Conservation (phyloP, 1,140 invertebrate species). For the Ceratina australensis region DNA sequence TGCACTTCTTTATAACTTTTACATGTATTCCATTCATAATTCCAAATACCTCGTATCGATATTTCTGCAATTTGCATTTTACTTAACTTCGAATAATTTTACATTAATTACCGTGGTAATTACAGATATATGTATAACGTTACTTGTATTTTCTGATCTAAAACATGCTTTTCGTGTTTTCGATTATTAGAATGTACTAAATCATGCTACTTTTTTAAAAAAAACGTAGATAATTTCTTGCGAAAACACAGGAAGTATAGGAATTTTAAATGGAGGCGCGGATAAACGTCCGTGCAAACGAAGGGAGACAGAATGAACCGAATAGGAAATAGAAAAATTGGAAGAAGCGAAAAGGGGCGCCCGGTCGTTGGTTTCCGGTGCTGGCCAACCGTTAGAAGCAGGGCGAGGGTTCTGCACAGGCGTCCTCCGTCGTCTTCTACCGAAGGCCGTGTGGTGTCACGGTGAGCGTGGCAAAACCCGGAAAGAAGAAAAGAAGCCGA, state of each 20-base stretch:
- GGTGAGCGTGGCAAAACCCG: constrained; percentile 52
- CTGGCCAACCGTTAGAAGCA: constrained; percentile 55
- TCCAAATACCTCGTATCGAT: no score
- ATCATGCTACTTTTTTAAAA: not conserved
- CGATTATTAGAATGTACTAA: no score
- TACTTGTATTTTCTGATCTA: no score
- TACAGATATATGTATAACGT: no score
- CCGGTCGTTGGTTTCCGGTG: constrained; percentile 51
- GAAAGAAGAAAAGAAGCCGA: constrained; percentile 59
- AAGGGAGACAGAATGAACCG: not conserved
- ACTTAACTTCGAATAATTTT: no score
- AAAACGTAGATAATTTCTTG: not conserved
- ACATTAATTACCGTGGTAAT: no score
- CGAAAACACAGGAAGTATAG: no score
- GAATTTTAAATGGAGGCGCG: no score
- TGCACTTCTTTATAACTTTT: not conserved
- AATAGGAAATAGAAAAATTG: not conserved
- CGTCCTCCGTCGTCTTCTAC: constrained; percentile 55
- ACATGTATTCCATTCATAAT: not conserved
- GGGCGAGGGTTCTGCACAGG: constrained; percentile 56
- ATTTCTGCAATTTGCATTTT: no score
- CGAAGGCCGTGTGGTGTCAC: constrained; percentile 58
- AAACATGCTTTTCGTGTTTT: no score
- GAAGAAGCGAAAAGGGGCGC: constrained; percentile 31
- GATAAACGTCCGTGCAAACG: not conserved